Evolutionary conservation across 2,797 vertebrate genomes (phyloP).

Genomic region (Notoglanidium macrostoma): DNA sequence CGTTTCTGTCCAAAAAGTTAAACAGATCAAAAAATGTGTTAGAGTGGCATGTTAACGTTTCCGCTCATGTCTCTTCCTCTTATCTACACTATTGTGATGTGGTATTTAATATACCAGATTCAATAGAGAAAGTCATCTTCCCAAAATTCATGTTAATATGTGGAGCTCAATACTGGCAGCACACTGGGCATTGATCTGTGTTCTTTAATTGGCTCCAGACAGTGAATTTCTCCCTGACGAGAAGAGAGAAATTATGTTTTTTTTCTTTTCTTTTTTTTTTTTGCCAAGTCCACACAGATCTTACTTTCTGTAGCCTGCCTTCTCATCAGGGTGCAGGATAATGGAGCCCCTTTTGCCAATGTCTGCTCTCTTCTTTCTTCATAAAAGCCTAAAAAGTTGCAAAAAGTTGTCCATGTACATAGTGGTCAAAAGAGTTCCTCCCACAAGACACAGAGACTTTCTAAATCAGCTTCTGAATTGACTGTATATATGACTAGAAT

Average conservation of each 20-base stretch:
- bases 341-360: conserved; percentile 49
- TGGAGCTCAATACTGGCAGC: conserved; percentile 55
- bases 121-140: conserved; percentile 51
- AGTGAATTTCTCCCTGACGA: conserved; percentile 53
- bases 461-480: conserved; percentile 14
- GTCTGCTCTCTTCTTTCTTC: conserved; percentile 47
- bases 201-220: conserved; percentile 61
- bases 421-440: conserved; percentile 18
- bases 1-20: neutral
- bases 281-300: conserved; percentile 40
- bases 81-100: conserved; percentile 25
- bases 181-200: conserved; percentile 58
- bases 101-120: conserved; percentile 53
- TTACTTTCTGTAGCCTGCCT: conserved; percentile 44
- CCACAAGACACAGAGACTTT: conserved; percentile 2
- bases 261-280: conserved; percentile 16
- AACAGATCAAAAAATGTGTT: neutral
- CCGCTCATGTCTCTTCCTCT: conserved; percentile 6
- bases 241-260: conserved; percentile 47
- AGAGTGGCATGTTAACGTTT: conserved; percentile 21
- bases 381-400: conserved; percentile 41
- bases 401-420: conserved; percentile 13
- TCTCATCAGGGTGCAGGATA: conserved; percentile 58
- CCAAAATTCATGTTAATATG: conserved; percentile 52
- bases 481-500: neutral